Evolutionary conservation across 1,140 invertebrate species (phyloP).

Genomic region (Schlechtendalia chinensis): DNA sequence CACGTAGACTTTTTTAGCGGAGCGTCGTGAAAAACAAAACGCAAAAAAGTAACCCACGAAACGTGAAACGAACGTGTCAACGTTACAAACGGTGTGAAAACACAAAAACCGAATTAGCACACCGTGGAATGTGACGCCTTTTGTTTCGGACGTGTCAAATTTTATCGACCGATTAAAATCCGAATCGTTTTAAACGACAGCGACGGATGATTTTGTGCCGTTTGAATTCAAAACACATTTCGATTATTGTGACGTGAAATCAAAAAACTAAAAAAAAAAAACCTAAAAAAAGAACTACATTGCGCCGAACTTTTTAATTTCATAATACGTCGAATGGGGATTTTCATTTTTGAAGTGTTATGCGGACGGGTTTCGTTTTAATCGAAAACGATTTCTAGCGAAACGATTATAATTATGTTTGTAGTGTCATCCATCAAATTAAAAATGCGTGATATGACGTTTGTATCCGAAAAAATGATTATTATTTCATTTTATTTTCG

Average conservation of each 20-base stretch:
- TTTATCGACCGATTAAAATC: conserved; percentile 4
- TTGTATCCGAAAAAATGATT: too few species aligned
- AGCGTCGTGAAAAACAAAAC: not conserved
- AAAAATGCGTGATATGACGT: not conserved
- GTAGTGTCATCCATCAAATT: conserved; percentile 1
- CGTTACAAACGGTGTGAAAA: not conserved
- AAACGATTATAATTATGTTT: not conserved
- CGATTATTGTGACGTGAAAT: too few species aligned
- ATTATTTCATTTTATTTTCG: too few species aligned
- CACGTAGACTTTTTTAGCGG: too few species aligned
- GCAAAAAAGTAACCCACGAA: not conserved
- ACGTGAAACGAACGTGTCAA: too few species aligned
- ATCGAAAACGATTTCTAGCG: not conserved
- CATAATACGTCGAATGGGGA: too few species aligned
- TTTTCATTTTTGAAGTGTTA: too few species aligned
- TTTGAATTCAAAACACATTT: not conserved
- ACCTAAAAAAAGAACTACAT: too few species aligned
- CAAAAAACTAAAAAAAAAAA: too few species aligned
- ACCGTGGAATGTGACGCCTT: conserved; percentile 4
- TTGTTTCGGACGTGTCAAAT: not conserved
- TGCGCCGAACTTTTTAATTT: not conserved
- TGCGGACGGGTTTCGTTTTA: not conserved
- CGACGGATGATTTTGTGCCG: not conserved
- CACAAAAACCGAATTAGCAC: conserved; percentile 16
- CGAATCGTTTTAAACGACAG: conserved; percentile 20